Evolutionary conservation across 2,797 vertebrate genomes (phyloP).

Genomic region (Notolabrus celidotus): DNA sequence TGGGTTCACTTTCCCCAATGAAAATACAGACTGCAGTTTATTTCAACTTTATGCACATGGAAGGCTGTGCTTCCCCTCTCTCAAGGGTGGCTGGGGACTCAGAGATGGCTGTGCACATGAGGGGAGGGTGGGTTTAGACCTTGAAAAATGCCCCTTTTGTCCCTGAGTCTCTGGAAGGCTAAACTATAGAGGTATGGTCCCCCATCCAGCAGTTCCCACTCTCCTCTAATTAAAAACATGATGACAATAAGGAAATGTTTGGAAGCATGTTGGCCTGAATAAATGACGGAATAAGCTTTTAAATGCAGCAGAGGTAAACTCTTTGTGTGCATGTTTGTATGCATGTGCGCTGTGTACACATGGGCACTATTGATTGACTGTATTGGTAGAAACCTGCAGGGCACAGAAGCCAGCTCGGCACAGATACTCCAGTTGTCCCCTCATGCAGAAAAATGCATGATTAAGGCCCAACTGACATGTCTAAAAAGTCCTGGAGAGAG

Average conservation of each 20-base stretch:
- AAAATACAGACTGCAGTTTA: slow-evolving; percentile 85
- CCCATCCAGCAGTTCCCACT: slow-evolving; percentile 65
- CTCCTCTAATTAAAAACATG: slow-evolving; percentile 78
- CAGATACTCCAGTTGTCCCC: slow-evolving; percentile 69
- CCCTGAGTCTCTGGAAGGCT: slow-evolving; percentile 76
- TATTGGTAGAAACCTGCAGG: slow-evolving; percentile 64
- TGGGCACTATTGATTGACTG: slow-evolving; percentile 73
- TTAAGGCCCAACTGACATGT: slow-evolving; percentile 80
- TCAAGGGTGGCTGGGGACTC: slow-evolving; percentile 78
- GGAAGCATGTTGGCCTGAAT: slow-evolving; percentile 58
- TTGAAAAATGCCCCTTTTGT: slow-evolving; percentile 85
- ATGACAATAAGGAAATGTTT: slow-evolving; percentile 72
- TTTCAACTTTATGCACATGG: slow-evolving; percentile 85
- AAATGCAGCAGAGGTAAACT: slow-evolving; percentile 48
- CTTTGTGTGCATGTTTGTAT: slow-evolving; percentile 22
- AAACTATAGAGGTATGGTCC: slow-evolving; percentile 69
- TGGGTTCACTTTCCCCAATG: slow-evolving; percentile 87
- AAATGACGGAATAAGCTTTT: slow-evolving; percentile 57
- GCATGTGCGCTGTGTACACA: slow-evolving; percentile 50
- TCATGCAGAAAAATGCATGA: slow-evolving; percentile 82
- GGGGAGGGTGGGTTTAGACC: slow-evolving; percentile 78
- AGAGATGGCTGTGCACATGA: slow-evolving; percentile 67
- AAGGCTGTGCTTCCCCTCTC: slow-evolving; percentile 74
- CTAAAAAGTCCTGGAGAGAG: slow-evolving; percentile 71
- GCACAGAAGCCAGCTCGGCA: slow-evolving; percentile 68